A percentile compares a stretch with the other conserved stretches of the same genome.
Conservation (phyloP, 2,888 invertebrate species). For the Nemoura dubitans region DNA sequence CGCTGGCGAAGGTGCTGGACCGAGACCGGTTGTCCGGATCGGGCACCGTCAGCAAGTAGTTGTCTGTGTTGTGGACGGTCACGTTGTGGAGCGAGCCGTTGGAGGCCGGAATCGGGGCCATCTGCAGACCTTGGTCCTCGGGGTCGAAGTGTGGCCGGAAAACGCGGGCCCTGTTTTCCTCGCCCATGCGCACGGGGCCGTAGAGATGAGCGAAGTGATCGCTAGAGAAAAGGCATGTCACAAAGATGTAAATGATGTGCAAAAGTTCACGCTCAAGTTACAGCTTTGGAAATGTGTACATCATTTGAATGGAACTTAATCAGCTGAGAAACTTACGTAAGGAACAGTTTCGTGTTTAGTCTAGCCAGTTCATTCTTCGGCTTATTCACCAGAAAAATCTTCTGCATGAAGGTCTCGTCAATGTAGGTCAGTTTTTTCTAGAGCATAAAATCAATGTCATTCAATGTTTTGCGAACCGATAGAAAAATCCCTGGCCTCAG, state of each 20-base stretch:
- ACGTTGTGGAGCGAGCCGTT: background rate
- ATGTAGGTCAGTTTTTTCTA: conserved; percentile 62
- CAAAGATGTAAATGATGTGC: too few relatives aligned
- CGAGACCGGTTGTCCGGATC: background rate
- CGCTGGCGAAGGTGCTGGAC: background rate
- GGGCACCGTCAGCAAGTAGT: conserved; percentile 45
- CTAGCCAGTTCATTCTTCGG: conserved; percentile 48
- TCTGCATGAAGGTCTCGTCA: conserved; percentile 63
- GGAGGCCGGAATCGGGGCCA: background rate
- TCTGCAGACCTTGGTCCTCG: conserved; percentile 14
- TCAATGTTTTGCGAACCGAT: too few relatives aligned
- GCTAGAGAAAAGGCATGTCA: conserved; percentile 44
- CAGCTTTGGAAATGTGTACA: background rate
- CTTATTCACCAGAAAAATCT: conserved; percentile 58
- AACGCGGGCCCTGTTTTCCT: conserved; percentile 45
- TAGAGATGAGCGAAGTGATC: conserved; percentile 53
- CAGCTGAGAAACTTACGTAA: conserved; percentile 49
- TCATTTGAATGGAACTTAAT: background rate
- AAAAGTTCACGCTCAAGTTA: background rate
- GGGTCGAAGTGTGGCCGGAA: background rate
- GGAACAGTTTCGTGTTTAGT: conserved; percentile 51
- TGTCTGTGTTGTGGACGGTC: conserved; percentile 45
- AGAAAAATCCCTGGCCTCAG: too few relatives aligned
- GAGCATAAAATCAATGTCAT: conserved; percentile 13
- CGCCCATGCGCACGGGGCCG: conserved; percentile 51